These are phyloP conservation scores for Chaenocephalus aceratus DNA, from an alignment of 2,113 vertebrate genomes.

Conservation along the genomic window DNA sequence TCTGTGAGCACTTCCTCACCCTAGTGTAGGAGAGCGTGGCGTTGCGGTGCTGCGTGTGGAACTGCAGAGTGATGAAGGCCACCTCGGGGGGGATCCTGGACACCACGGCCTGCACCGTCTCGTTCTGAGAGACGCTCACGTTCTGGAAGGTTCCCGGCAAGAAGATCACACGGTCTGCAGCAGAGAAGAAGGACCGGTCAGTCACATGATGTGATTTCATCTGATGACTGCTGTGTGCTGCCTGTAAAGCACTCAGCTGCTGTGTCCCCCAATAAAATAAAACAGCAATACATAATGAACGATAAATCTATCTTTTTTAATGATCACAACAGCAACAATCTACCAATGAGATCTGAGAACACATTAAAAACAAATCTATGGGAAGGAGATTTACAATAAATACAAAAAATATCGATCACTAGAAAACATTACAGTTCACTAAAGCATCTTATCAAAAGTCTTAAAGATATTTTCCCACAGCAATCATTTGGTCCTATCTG, in stretches of 20 bases:
- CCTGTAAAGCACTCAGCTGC: background rate
- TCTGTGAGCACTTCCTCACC: conserved; percentile 75
- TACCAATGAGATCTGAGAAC: background rate
- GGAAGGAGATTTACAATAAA: no score
- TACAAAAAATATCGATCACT: no score
- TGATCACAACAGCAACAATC: background rate
- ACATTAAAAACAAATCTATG: background rate
- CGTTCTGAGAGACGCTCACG: conserved; percentile 84
- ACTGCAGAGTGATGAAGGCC: conserved; percentile 89
- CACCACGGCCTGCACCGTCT: conserved; percentile 86
- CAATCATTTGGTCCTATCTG: no score
- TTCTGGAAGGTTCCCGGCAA: conserved; percentile 90
- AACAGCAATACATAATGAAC: background rate
- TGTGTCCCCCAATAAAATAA: background rate
- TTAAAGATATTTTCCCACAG: no score
- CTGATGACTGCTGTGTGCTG: background rate
- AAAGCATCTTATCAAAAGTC: no score
- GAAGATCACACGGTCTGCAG: conserved; percentile 88
- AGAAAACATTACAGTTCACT: no score
- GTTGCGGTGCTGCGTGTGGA: conserved; percentile 89
- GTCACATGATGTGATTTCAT: background rate
- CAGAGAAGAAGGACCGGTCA: background rate
- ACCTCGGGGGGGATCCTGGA: conserved; percentile 85
- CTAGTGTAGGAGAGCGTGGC: conserved; percentile 88
- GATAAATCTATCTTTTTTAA: background rate